Evolutionary conservation across 1,140 invertebrate species (phyloP).

Genomic region (Drosophila kanapiae): DNA sequence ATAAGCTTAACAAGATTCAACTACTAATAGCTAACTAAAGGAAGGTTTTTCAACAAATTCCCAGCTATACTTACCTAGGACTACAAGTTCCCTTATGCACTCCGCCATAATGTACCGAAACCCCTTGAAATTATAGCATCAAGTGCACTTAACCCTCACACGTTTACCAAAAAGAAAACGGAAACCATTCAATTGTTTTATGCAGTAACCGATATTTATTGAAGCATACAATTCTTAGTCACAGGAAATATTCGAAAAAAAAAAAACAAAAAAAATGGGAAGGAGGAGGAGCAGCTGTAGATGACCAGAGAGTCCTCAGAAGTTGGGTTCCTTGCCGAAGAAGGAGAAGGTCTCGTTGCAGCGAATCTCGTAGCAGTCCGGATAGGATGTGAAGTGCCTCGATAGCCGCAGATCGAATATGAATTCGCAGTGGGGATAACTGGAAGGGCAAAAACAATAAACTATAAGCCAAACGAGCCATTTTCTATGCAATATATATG

Average conservation of each 20-base stretch:
- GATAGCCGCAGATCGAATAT: constrained; percentile 83
- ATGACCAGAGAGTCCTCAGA: constrained; percentile 20
- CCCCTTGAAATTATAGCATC: neutral
- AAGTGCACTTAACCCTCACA: neutral
- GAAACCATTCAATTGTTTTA: constrained; percentile 8
- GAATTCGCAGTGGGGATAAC: constrained; percentile 81
- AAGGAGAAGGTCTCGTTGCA: constrained; percentile 83
- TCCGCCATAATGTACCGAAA: too few species aligned
- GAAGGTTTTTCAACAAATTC: neutral
- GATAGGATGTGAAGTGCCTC: constrained; percentile 76
- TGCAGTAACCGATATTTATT: constrained; percentile 57
- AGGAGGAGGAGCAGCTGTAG: neutral
- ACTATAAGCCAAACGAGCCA: neutral
- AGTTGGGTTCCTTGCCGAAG: constrained; percentile 65
- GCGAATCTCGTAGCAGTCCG: constrained; percentile 81
- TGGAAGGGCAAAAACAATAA: constrained; percentile 48
- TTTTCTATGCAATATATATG: neutral
- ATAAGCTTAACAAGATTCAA: too few species aligned
- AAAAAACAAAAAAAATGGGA: constrained; percentile 1
- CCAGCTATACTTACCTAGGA: neutral
- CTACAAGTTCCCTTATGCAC: neutral
- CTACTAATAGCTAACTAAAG: too few species aligned
- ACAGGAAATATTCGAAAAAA: constrained; percentile 6
- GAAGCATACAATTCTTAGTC: constrained; percentile 49
- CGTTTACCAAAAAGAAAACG: neutral